Evolutionary conservation across 2,113 vertebrate genomes (phyloP).

Genomic region (Dicrurus megarhynchus): DNA sequence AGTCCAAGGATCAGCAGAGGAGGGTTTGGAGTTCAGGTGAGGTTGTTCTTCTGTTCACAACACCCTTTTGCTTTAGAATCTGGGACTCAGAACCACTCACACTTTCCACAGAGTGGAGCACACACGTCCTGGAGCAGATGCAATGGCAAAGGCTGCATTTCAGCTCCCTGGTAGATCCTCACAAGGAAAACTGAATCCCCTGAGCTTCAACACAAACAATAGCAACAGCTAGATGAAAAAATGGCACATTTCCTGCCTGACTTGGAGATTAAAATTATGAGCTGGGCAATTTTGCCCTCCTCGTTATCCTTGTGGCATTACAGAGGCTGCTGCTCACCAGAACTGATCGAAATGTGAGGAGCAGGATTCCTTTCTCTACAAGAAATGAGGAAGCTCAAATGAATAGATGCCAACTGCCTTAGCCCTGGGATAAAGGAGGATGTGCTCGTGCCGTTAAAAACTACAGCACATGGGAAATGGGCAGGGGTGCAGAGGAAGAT

Average conservation of each 20-base stretch:
- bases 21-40: not conserved
- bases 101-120: fast-evolving
- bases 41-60: not conserved
- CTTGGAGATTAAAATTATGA: not conserved
- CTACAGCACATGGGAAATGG: not conserved
- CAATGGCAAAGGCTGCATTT: not conserved
- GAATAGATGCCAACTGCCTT: not conserved
- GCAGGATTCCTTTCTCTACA: not conserved
- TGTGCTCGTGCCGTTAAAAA: not conserved
- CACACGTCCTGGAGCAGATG: fast-evolving
- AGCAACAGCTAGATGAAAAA: not conserved
- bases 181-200: not conserved
- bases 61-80: not conserved
- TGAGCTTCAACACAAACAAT: not conserved
- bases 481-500: not conserved
- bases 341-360: fast-evolving
- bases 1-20: not conserved
- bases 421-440: not conserved
- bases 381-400: not conserved
- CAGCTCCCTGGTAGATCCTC: not conserved
- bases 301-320: fast-evolving
- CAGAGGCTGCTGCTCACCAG: not conserved
- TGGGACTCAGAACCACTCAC: not conserved
- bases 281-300: not conserved
- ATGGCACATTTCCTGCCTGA: not conserved